Percentiles rank a stretch among this genome's conserved stretches.
Evolutionary conservation across 2,888 invertebrate species (phyloP).

Genomic region (Harpalus rufipes): DNA sequence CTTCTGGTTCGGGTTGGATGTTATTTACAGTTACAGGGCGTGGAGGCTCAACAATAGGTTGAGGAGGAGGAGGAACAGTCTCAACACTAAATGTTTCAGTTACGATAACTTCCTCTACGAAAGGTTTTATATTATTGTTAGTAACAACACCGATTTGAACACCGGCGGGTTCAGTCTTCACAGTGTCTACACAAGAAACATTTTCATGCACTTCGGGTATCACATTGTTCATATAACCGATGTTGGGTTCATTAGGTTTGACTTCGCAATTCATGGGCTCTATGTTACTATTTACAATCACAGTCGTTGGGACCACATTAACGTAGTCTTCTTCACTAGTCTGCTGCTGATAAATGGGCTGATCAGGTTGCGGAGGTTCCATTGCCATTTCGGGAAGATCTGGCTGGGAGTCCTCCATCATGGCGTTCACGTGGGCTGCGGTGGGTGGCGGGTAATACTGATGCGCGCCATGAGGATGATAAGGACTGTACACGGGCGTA

Average conservation of each 20-base stretch:
- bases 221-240: constrained; percentile 49
- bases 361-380: constrained; percentile 22
- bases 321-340: constrained; percentile 51
- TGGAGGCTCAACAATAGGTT: constrained; percentile 73
- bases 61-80: constrained; percentile 77
- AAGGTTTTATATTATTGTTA: constrained; percentile 48
- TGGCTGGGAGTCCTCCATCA: constrained; percentile 48
- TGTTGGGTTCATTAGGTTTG: background rate
- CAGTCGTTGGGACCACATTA: constrained; percentile 56
- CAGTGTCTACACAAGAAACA: constrained; percentile 56
- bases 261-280: constrained; percentile 57
- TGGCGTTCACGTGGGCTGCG: constrained; percentile 49
- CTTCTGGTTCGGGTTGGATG: constrained; percentile 45
- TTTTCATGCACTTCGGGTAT: constrained; percentile 51
- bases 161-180: constrained; percentile 54
- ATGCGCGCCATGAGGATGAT: constrained; percentile 35
- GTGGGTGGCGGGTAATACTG: constrained; percentile 59
- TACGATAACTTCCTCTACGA: constrained; percentile 36
- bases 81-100: constrained; percentile 45
- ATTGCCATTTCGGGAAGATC: constrained; percentile 41
- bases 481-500: constrained; percentile 73
- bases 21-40: constrained; percentile 43
- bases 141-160: constrained; percentile 27
- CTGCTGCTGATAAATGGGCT: constrained; percentile 47
- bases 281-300: constrained; percentile 67